Evolutionary conservation across 2,888 invertebrate genomes (phyloP), one percentile per base, ranked within the genome.

Genomic region (Agrotis puta): DNA sequence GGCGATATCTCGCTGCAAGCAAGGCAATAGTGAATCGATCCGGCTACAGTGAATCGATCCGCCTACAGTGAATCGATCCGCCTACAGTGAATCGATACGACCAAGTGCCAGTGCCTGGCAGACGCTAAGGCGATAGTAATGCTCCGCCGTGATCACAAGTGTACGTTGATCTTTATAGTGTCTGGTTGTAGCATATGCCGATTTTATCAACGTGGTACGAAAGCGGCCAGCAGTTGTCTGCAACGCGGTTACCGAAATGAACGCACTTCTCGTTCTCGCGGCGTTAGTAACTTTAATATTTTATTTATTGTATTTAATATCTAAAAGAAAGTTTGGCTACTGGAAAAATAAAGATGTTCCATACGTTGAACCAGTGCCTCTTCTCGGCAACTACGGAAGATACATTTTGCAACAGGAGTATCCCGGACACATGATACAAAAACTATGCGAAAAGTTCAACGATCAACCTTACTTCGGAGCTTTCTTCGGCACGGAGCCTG

Each of bases 401-500:
- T 88, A 82, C 54, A 85, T 93, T 5, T 61, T 89, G 0, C 61
- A 88, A n/a, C 88, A 72, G 72, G 79, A 87, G 50, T 85, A 81
- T 54, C 24, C 77, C 0, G 83, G 84, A 0, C 22, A 79, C 0
- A 48, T 88, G 0, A 65, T 82, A 0, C 82, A 88, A 33, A 85
- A 86, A 5, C 83, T 93, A 6, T 91, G 91, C 53, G 50, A 82
- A 22, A 74, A 85, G 27, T 91, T 90, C 20, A 85, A 83, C 0
- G 71, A 89, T 3, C 88, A 84, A 22, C 91, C 92, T 0, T 88
- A 88, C 45, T 74, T 93, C 2, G 93, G 93, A 7, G 87, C 88
- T 0, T 93, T 81, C 53, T 92, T 83, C 45, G 92, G 92, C 0
- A 90, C 92, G 0, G 90, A 91, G 33, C 92, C 93, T 0, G 87